Percentiles rank a stretch among this genome's conserved stretches.
Conservation (phyloP, 2,113 vertebrate genomes). For the Herpetotheres cachinnans region DNA sequence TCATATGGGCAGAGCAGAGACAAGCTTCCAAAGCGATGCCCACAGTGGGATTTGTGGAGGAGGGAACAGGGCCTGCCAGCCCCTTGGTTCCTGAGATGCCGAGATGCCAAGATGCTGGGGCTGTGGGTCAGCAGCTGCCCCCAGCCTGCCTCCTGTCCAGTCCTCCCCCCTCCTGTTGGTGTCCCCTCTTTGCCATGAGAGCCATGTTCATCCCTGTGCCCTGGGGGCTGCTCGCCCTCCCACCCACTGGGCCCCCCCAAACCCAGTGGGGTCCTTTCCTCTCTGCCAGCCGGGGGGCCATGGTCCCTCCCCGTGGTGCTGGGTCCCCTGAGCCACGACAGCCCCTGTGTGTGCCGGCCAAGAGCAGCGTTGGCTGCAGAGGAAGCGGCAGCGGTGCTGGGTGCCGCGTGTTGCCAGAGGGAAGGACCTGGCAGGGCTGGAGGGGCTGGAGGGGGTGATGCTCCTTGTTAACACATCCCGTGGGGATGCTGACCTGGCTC, state of each 20-base stretch:
- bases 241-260: accelerated
- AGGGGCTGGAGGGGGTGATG: background rate
- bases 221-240: background rate
- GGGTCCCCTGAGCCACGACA: background rate
- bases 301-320: background rate
- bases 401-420: too few relatives aligned
- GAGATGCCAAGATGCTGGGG: background rate
- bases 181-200: background rate
- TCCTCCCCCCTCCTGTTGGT: background rate
- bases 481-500: background rate
- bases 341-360: background rate
- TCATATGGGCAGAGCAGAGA: background rate
- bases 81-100: background rate
- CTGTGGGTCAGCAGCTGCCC: background rate
- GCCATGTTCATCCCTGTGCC: accelerated
- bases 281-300: background rate
- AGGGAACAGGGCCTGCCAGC: background rate
- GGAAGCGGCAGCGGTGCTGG: background rate
- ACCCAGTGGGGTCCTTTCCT: background rate
- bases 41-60: background rate
- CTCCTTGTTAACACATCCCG: background rate
- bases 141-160: background rate
- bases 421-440: background rate
- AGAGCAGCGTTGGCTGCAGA: background rate
- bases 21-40: accelerated